phyloP scores from a whole-genome alignment of 2,888 invertebrate species.

The Sipunculus nudus region DNA sequence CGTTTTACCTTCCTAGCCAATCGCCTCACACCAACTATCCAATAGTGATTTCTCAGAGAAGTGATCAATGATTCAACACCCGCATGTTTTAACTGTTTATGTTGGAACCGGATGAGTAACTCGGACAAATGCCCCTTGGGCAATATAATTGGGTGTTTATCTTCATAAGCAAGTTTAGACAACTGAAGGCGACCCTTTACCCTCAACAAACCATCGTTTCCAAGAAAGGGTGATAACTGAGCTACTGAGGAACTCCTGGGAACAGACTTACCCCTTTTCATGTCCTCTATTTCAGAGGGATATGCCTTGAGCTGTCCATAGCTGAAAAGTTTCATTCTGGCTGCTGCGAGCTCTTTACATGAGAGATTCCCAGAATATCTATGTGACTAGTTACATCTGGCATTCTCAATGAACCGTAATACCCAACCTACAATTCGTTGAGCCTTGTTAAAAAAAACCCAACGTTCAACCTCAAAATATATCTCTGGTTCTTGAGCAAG shows the following conservation, averaged over 20 bases:
- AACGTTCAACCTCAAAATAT: background rate
- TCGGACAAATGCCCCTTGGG: background rate
- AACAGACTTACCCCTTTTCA: background rate
- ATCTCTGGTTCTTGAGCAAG: background rate
- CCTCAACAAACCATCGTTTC: background rate
- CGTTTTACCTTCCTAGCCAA: background rate
- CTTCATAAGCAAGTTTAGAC: background rate
- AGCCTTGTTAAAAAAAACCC: no score
- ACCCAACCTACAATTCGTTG: no score
- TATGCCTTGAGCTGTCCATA: no score
- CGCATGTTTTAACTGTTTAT: conserved; percentile 8
- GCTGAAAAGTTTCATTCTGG: no score
- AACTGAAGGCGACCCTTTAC: background rate
- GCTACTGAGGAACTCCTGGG: background rate
- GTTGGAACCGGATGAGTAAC: conserved; percentile 1
- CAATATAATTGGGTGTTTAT: conserved; percentile 4
- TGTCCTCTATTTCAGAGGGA: background rate
- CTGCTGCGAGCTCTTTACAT: no score
- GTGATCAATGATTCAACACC: background rate
- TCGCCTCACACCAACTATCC: conserved; percentile 6
- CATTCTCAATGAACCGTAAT: no score
- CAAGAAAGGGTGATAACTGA: background rate
- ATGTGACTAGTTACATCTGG: no score
- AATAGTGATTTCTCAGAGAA: background rate
- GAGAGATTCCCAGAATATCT: no score